Evolutionary conservation across 1,140 invertebrate genomes (phyloP), one percentile per base, ranked within the genome.

Genomic region (Nomia melanderi): DNA sequence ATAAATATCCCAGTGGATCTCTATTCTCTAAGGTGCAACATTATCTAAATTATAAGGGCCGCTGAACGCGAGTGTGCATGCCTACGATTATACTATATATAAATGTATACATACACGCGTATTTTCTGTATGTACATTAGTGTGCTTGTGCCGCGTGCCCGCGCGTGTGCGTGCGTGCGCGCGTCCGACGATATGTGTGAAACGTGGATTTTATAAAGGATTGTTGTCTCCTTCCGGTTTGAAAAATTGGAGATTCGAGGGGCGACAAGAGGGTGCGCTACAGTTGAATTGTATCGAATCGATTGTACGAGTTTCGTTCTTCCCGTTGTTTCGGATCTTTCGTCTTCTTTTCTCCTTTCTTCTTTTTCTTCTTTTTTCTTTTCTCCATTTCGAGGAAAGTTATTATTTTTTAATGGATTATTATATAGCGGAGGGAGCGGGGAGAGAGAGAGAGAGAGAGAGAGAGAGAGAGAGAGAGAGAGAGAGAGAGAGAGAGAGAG

Each of bases 21-120:
- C 81, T 88, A 87, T 82, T 88, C 83, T 82, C 81, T 87, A 88
- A 87, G 86, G 86, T 90, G 88, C 88, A 88, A 88, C 78, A 89
- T 88, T 90, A 84, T 84, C 54, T 83, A 84, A 85, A 83, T 84
- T 71, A 53, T 75, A 78, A 84, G 70, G 64, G n/a, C 60, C 66
- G 69, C 60, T 62, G 75, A 81, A 67, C 59, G 59, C 31, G 70
- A 39, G 82, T 53, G 74, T 72, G 83, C 76, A 83, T 81, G 73
- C 56, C 72, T 80, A 79, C 70, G 73, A 71, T 79, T n/a, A 84
- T 84, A 73, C 67, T 77, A 77, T 56, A 73, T 77, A 76, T 23
- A 57, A 57, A 57, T 57, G 54, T 62, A 39, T 23, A 75, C 56
- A 62, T 75, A 64, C 36, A 66, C 50, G 75, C 75, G 74, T 78